Base-by-base conservation (phyloP, 1,140 invertebrate genomes). In the Agrypnia vestita region DNA sequence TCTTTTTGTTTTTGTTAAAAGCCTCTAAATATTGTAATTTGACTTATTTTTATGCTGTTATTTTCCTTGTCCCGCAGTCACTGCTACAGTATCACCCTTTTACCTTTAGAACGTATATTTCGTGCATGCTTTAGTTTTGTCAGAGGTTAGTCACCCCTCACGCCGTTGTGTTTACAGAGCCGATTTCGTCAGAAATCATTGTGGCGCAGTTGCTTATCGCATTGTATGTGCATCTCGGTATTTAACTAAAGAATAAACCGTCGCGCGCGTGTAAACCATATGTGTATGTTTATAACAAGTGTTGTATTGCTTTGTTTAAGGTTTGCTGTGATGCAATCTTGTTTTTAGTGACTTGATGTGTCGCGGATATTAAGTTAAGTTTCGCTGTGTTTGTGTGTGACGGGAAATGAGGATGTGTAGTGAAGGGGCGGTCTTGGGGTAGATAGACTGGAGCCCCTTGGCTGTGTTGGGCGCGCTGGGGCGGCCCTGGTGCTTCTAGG, bases 391-490 rank as follows among this genome's bases (percentile, higher is more conserved):
- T 85, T 85, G 82, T 53, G 19, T 59, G 76, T 76, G 75, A 17
- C 80, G 79, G 88, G 87, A 88, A 86, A 71, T 84, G 82, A 84
- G 85, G 84, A 84, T 86, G 84, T 86, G 86, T 88, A 86, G 86
- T 86, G 86, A 85, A 85, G 85, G 77, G 53, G 71, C 49, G 19
- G 78, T 64, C 61, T 43, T 43, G 61, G 56, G 61, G 74, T 80
- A 76, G 78, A 72, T 17, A 89, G 86, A 86, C 87, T 89, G 89
- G 88, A 89, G 88, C 87, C 89, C 88, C 87, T 88, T 86, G 86
- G 87, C 87, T 88, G 88, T 86, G 87, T 89, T 86, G 88, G 88
- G 88, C 88, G 88, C 88, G 88, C 88, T 86, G 88, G 88, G 86
- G 82, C 76, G 72, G 61, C 75, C 78, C 79, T 82, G 76, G 83